These are phyloP conservation scores for Minunthozetes semirufus DNA, from an alignment of 2,888 invertebrate species.

Conservation along the genomic window DNA sequence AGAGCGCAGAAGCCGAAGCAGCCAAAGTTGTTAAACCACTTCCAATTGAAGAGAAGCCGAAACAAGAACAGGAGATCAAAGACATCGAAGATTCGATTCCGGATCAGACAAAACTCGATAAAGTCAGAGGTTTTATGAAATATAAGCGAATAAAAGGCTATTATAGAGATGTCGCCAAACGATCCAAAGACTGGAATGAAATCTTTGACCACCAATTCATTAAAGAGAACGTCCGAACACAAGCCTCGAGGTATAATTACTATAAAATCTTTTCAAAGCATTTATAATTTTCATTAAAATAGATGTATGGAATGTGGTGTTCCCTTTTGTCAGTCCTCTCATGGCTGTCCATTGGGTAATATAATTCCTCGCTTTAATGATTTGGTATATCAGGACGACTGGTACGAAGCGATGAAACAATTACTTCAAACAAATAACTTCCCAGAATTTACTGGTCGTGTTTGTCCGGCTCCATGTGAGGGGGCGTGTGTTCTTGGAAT, in stretches of 20 bases:
- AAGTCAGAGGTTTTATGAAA: slow-evolving; percentile 80
- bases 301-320: slow-evolving; percentile 98
- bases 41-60: not conserved
- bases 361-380: slow-evolving; percentile 99
- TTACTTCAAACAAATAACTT: slow-evolving; percentile 97
- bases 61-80: slow-evolving; percentile 36
- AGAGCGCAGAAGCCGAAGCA: slow-evolving; percentile 45
- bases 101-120: slow-evolving; percentile 61
- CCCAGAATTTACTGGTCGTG: slow-evolving; percentile 88
- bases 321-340: slow-evolving; percentile 87
- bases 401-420: slow-evolving; percentile 87
- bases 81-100: slow-evolving; percentile 49
- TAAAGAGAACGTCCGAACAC: slow-evolving; percentile 68
- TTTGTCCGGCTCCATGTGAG: slow-evolving; percentile 87
- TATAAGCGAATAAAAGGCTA: slow-evolving; percentile 79
- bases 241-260: slow-evolving; percentile 60
- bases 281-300: not conserved
- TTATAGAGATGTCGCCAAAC: slow-evolving; percentile 76
- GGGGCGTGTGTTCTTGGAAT: slow-evolving; percentile 95
- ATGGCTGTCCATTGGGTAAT: slow-evolving; percentile 95
- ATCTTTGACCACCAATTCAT: slow-evolving; percentile 82
- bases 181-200: slow-evolving; percentile 93
- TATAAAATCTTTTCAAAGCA: not conserved
- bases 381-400: slow-evolving; percentile 82
- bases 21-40: not conserved